Evolutionary conservation across 2,888 invertebrate genomes (phyloP), one percentile per base, ranked within the genome.

Genomic region (Drosophila buzzatii): DNA sequence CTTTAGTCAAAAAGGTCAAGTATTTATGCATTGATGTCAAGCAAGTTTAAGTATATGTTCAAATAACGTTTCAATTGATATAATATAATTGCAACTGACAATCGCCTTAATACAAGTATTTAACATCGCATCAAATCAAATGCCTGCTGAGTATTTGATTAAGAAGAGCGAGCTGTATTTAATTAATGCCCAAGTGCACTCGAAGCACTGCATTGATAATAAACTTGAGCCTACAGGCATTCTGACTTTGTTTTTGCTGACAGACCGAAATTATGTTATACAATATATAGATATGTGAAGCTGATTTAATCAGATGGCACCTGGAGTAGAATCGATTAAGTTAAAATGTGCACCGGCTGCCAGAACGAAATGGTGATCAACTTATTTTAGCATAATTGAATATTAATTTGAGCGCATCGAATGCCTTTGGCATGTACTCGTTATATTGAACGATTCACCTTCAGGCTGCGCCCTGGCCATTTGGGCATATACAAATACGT

Each of bases 361-460:
- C n/a, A 33, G 18, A 35, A 42, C 47, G 62, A 56, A 67, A 62
- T 76, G 62, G 44, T 59, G 52, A 51, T 63, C 67, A 86, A 73
- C 56, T 73, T 58, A 69, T 71, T 78, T 71, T 44, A 45, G 64
- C 69, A 70, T 82, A 88, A 90, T 90, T 85, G 79, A 82, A 85
- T 81, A 90, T 85, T 85, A 88, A 85, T 83, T 73, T 72, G 71
- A 58, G 52, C 75, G 71, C 85, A 67, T 82, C 71, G 61, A 67
- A 79, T 67, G 70, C 60, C 66, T 42, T 49, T 41, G 62, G 59
- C 20, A 1, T 14, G n/a, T n/a, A 56, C 12, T 18, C 3, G 10
- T 9, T 65, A 39, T 51, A 44, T 42, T 39, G 47, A 52, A 64
- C 71, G 73, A 65, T 73, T 69, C 64, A 73, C 63, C 68, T 39